A percentile compares a stretch with the other conserved stretches of the same genome.
phyloP scores from a whole-genome alignment of 1,140 invertebrate genomes.

The Sitodiplosis mosellana region DNA sequence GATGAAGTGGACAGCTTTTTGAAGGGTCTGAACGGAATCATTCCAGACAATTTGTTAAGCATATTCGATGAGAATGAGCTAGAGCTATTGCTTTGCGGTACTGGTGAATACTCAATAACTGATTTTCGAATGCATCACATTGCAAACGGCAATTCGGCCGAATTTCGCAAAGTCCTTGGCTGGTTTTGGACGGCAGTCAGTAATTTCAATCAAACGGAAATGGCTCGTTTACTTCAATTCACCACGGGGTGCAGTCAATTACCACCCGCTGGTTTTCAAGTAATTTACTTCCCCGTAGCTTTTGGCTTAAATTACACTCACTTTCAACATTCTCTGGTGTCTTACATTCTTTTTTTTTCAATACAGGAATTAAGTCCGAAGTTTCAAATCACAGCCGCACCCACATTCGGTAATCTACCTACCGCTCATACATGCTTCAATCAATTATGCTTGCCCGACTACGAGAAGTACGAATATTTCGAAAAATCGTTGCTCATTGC shows the following conservation, averaged over 20 bases:
- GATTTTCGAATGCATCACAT: conserved; percentile 80
- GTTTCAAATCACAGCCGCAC: conserved; percentile 78
- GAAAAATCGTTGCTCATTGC: conserved; percentile 76
- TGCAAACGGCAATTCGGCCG: conserved; percentile 61
- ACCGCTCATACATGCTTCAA: conserved; percentile 94
- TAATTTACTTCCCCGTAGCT: conserved; percentile 2
- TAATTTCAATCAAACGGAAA: conserved; percentile 83
- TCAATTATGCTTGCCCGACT: conserved; percentile 87
- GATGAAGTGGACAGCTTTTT: conserved; percentile 77
- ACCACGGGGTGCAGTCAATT: conserved; percentile 85
- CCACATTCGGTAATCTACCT: conserved; percentile 75
- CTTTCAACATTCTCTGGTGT: background rate
- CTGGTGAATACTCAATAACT: conserved; percentile 77
- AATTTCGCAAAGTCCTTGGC: conserved; percentile 66
- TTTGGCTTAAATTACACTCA: background rate
- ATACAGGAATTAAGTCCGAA: conserved; percentile 68
- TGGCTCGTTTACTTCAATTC: conserved; percentile 82
- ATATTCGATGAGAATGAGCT: conserved; percentile 94
- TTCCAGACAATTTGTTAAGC: conserved; percentile 62
- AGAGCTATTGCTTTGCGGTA: conserved; percentile 82
- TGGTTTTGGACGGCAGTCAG: conserved; percentile 92
- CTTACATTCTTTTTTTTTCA: conserved; percentile 1
- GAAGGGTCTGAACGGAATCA: conserved; percentile 73
- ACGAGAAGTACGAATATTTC: conserved; percentile 85
- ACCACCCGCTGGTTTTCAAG: conserved; percentile 70